Conservation (phyloP, 2,113 vertebrate species). For the Syrmaticus mikado region DNA sequence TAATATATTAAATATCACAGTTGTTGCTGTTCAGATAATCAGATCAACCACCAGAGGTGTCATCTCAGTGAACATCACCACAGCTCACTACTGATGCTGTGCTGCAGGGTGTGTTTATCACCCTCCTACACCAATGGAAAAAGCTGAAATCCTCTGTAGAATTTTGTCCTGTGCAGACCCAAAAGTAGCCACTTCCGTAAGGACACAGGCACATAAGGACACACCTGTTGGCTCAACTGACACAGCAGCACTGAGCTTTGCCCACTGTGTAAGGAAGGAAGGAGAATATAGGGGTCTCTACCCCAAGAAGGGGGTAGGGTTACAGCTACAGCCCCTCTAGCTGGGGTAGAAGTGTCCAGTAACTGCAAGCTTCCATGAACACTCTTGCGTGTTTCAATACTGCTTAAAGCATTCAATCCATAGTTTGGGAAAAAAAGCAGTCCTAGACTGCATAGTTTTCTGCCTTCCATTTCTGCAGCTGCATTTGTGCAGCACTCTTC, state of each 20-base stretch:
- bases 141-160: not conserved
- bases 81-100: not conserved
- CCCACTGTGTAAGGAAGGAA: not conserved
- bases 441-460: not conserved
- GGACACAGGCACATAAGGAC: not conserved
- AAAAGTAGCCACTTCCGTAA: not conserved
- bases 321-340: not conserved
- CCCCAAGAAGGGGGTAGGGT: not conserved
- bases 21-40: not conserved
- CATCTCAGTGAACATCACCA: not conserved
- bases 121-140: slow-evolving; percentile 39
- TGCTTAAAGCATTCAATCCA: not conserved
- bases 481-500: not conserved
- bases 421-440: not conserved
- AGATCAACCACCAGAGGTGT: not conserved
- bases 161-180: not conserved
- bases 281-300: not conserved
- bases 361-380: not conserved
- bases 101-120: slow-evolving; percentile 24
- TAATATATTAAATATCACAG: slow-evolving; percentile 14
- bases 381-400: not conserved
- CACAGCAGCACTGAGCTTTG: not conserved
- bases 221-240: not conserved
- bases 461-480: not conserved
- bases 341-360: not conserved